Base-by-base conservation (phyloP, 2,888 invertebrate species). In the Pediacus dermestoides region DNA sequence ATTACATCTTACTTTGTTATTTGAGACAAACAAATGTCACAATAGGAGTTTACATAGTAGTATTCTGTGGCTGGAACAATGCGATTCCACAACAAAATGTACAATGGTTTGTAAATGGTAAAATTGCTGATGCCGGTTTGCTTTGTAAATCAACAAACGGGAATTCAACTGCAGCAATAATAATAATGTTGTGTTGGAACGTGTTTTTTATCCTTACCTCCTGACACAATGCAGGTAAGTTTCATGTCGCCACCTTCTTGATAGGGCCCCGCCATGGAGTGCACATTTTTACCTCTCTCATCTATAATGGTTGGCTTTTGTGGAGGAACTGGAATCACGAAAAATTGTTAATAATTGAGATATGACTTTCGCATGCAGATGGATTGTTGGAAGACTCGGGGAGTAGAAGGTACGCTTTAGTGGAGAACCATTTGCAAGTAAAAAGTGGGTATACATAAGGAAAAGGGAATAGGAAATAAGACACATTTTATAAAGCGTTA, bases 151-250 rank as follows among this genome's bases (percentile, higher is more conserved):
- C 37, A 37, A 30, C 23, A 30, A 9, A 30, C 23, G 21, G 14
- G 13, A 30, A 15, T 30, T 30, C 30, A 37, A n/a, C n/a, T 26
- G 36, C 7, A 21, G 8, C 4, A 21, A 21, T 22, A 21, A 22
- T 13, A 14, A 30, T 31, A 37, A 4, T 11, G 10, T 16, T 2
- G 21, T 35, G 28, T 21, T 15, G 23, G 26, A n/a, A n/a, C n/a
- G n/a, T n/a, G n/a, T n/a, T n/a, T n/a, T n/a, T 33, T 30, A 12
- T 34, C 58, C 77, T 76, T 75, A 85, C 87, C 87, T 74, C 85
- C 86, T 56, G 78, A 77, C 60, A 85, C 85, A 67, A 82, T 77
- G 68, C 87, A 87, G 55, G 80, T 81, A 37, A 87, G 75, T 60
- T 77, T 80, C 70, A 85, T 73, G 53, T 79, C 77, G 11, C 78